Evolutionary conservation across 2,888 invertebrate genomes (phyloP).

Genomic region (Rapana venosa): DNA sequence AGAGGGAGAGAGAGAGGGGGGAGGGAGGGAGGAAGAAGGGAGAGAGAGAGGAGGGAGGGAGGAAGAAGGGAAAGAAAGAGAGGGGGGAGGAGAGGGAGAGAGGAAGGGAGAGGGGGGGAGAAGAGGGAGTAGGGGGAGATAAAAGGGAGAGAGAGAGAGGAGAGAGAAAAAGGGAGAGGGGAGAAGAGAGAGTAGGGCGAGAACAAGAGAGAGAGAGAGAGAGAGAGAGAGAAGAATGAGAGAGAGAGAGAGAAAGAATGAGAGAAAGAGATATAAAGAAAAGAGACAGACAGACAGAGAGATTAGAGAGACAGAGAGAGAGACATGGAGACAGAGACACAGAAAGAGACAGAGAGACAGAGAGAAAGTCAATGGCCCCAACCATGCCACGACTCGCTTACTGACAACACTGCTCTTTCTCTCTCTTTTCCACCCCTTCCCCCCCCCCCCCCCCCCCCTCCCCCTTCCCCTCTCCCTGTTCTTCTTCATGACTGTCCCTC

Average conservation of each 20-base stretch:
- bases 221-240: constrained; percentile 18
- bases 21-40: too few species aligned
- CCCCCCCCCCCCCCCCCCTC: background rate
- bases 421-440: background rate
- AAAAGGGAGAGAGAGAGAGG: too few species aligned
- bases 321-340: background rate
- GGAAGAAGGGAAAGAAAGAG: background rate
- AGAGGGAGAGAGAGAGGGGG: background rate
- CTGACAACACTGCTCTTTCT: background rate
- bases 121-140: background rate
- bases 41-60: background rate
- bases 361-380: background rate
- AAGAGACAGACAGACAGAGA: background rate
- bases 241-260: background rate
- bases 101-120: background rate
- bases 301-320: background rate
- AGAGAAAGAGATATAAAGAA: background rate
- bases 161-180: background rate
- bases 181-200: background rate
- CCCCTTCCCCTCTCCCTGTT: background rate
- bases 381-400: too few species aligned
- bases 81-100: background rate
- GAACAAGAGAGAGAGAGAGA: constrained; percentile 4
- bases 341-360: background rate
- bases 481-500: too few species aligned